phyloP scores from a whole-genome alignment of 1,140 invertebrate genomes.

The Drosophila tani region DNA sequence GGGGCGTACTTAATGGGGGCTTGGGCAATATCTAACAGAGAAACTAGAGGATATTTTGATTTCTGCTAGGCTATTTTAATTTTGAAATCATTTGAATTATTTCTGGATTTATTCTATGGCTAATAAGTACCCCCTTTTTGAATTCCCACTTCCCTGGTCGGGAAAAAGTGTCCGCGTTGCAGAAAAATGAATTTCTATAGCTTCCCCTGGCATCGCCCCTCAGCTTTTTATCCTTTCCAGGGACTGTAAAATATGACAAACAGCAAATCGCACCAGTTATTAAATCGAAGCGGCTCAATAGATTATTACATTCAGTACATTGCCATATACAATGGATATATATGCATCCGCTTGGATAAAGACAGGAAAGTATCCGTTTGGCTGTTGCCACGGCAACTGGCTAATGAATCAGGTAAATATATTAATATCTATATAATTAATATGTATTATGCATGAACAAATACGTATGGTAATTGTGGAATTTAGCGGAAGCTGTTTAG shows the following conservation, averaged over 20 bases:
- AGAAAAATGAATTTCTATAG: slow-evolving; percentile 49
- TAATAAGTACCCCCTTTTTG: background rate
- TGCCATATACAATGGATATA: slow-evolving; percentile 18
- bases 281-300: slow-evolving; percentile 78
- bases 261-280: slow-evolving; percentile 72
- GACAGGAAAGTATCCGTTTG: slow-evolving; percentile 15
- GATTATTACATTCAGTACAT: slow-evolving; percentile 76
- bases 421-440: slow-evolving; percentile 7
- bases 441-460: background rate
- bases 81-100: no score
- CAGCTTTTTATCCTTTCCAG: slow-evolving; percentile 8
- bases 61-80: no score
- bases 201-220: background rate
- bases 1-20: background rate
- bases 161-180: slow-evolving; percentile 43
- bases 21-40: no score
- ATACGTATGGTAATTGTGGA: background rate
- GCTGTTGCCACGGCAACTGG: slow-evolving; percentile 26
- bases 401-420: slow-evolving; percentile 21
- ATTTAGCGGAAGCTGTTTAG: background rate
- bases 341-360: slow-evolving; percentile 7
- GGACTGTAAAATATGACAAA: slow-evolving; percentile 74
- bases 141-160: background rate
- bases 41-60: no score
- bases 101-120: no score